A percentile compares a stretch with the other conserved stretches of the same genome.
Evolutionary conservation across 2,113 vertebrate species (phyloP).

Genomic region (Plotosus lineatus): DNA sequence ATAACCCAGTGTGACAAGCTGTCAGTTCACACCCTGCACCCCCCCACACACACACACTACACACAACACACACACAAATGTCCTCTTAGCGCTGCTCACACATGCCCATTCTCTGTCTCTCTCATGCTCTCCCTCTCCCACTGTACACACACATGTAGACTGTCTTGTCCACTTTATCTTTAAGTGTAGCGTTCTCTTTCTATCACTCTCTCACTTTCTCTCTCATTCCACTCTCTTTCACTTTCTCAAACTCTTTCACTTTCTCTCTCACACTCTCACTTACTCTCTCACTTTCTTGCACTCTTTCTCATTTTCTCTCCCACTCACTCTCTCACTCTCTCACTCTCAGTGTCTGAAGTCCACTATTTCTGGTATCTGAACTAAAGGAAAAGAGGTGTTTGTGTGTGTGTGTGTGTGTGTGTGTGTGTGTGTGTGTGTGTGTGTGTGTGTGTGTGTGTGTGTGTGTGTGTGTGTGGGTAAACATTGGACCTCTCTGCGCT

Average conservation of each 20-base stretch:
- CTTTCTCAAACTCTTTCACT: neutral
- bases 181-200: neutral
- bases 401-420: slow-evolving; percentile 47
- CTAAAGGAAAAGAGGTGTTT: neutral
- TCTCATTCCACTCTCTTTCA: neutral
- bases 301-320: neutral
- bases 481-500: slow-evolving; percentile 69
- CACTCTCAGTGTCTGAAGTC: neutral
- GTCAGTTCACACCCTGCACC: slow-evolving; percentile 34
- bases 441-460: neutral
- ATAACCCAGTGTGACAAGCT: slow-evolving; percentile 49
- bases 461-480: slow-evolving; percentile 62
- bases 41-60: slow-evolving; percentile 24
- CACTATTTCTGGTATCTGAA: slow-evolving; percentile 60
- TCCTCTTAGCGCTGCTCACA: too few species aligned
- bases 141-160: neutral
- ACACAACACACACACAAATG: slow-evolving; percentile 8
- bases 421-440: neutral
- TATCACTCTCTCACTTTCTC: neutral
- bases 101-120: too few species aligned
- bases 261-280: neutral
- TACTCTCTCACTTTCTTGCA: neutral
- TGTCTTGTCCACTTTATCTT: neutral
- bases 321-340: neutral
- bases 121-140: too few species aligned